Conservation (phyloP, 2,797 vertebrate genomes). For the Pogoniulus pusillus region DNA sequence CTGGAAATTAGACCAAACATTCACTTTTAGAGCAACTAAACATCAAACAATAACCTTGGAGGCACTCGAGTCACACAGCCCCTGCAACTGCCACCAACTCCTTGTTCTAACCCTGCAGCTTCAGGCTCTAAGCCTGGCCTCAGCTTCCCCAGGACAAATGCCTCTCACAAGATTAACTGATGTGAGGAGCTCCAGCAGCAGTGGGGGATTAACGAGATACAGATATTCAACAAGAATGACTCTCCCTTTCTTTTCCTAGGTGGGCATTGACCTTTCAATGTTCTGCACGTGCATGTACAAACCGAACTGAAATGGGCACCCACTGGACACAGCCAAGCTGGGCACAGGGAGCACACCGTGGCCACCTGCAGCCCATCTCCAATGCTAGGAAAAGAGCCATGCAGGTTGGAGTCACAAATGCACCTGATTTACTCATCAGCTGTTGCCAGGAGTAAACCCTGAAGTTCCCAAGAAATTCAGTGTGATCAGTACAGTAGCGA, state of each 20-base stretch:
- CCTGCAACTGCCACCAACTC: not conserved
- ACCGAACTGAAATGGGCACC: constrained; percentile 9
- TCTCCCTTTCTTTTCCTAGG: not conserved
- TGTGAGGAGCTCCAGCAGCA: not conserved
- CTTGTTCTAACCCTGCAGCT: not conserved
- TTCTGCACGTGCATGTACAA: no score
- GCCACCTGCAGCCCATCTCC: not conserved
- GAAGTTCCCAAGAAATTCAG: constrained; percentile 25
- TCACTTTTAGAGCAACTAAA: constrained; percentile 24
- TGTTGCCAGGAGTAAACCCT: not conserved
- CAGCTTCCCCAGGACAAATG: not conserved
- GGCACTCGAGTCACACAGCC: not conserved
- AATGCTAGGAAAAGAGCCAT: not conserved
- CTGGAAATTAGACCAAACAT: constrained; percentile 2
- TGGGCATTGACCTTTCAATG: not conserved
- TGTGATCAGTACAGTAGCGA: constrained; percentile 15
- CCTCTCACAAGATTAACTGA: not conserved
- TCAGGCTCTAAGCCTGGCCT: not conserved
- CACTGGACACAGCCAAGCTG: not conserved
- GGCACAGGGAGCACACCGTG: not conserved
- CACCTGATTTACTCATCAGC: constrained; percentile 20
- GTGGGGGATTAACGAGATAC: not conserved
- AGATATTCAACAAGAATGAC: not conserved
- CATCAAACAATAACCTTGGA: not conserved
- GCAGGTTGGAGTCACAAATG: constrained; percentile 8